Evolutionary conservation across 2,797 vertebrate genomes (phyloP), one percentile per base, ranked within the genome.

Genomic region (Urocyon cinereoargenteus): DNA sequence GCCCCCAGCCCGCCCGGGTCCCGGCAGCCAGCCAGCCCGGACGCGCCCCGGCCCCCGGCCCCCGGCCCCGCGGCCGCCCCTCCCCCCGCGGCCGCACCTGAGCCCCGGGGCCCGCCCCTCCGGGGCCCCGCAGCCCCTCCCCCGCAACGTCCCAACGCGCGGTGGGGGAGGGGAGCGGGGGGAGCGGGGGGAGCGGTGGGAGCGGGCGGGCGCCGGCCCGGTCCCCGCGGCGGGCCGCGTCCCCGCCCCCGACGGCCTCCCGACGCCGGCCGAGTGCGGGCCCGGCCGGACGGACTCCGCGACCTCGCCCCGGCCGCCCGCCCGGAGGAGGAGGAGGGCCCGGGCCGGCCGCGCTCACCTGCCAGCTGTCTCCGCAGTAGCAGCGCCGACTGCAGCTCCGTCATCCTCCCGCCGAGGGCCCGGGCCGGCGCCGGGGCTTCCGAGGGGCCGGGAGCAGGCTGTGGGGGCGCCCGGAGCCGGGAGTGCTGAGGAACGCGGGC

Each of bases 301-400:
- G 18, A 53, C 40, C 49, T 85, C 84, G 24, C 92, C 79, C 36
- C 36, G 36, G 36, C 70, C 21, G 70, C 70, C 70, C 36, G 66
- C 81, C 51, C 12, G 72, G 53, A 66, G 26, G 28, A 21, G 9
- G n/a, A n/a, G 13, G 34, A 34, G 62, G 49, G 87, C 96, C 97
- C 53, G 92, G 94, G 57, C 93, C 77, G 78, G 73, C 49, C 86
- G 70, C 59, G 89, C 95, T 99, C 99, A 99, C 99, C 99, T 99
- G 99, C 99, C 97, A 99, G 99, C 99, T 99, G 99, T 99, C 99
- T 99, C 99, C 99, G 99, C 99, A 99, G 99, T 98, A 99, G 99
- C 99, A 99, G 99, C 98, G 99, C 99, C 95, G 99, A 99, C 99
- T 99, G 99, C 97, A 99, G 99, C 99, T 99, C 99, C 99, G 99